Conservation (phyloP, 2,113 vertebrate genomes). For the Excalfactoria chinensis region DNA sequence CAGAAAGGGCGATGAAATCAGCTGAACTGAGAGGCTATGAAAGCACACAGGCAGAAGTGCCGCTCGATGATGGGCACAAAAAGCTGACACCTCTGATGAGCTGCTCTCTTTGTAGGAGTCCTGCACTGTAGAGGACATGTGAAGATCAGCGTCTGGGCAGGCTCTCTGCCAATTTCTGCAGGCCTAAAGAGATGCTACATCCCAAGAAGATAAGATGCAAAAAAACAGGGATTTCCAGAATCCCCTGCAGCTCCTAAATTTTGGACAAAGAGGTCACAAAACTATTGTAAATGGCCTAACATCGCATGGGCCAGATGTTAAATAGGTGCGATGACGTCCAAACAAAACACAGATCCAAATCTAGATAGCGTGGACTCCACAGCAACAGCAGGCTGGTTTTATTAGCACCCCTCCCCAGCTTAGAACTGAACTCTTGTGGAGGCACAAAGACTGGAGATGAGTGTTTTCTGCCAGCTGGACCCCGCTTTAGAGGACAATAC, state of each 20-base stretch:
- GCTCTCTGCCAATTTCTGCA: background rate
- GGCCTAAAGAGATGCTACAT: background rate
- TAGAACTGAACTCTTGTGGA: background rate
- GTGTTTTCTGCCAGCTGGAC: background rate
- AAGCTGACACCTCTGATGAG: background rate
- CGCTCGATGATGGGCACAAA: background rate
- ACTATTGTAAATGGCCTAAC: background rate
- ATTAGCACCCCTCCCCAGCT: background rate
- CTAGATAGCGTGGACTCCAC: background rate
- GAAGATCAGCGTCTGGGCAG: background rate
- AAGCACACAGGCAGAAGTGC: background rate
- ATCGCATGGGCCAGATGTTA: background rate
- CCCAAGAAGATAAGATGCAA: background rate
- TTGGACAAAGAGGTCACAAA: background rate
- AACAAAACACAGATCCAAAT: background rate
- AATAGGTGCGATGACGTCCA: accelerated
- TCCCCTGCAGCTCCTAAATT: background rate
- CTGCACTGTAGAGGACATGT: background rate
- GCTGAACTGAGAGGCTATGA: background rate
- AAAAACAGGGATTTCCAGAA: background rate
- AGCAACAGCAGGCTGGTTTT: background rate
- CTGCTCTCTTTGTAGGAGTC: background rate
- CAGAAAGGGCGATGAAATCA: conserved; percentile 1
- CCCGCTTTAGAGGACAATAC: background rate
- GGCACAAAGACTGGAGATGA: background rate